These are phyloP conservation scores for Dryocosmus kuriphilus DNA, from an alignment of 2,888 invertebrate genomes.

Conservation along the genomic window DNA sequence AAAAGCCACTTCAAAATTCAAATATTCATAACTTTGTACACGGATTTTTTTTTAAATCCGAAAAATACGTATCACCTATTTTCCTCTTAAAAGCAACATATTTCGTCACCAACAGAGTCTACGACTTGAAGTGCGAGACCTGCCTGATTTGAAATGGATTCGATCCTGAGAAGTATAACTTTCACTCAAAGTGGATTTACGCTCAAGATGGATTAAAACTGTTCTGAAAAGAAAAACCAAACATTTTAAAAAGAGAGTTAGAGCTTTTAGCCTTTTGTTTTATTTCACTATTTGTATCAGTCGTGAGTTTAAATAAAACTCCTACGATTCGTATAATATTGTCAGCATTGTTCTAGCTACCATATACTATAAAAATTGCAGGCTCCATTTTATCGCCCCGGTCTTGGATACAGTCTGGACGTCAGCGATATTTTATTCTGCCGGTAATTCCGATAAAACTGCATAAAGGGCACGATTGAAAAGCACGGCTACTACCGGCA, in stretches of 20 bases:
- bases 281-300: background rate
- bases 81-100: too few relatives aligned
- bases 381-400: background rate
- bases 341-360: constrained; percentile 29
- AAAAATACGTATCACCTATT: too few relatives aligned
- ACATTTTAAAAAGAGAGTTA: background rate
- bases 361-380: constrained; percentile 15
- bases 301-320: background rate
- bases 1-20: too few relatives aligned
- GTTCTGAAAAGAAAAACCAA: background rate
- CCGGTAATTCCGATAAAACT: constrained; percentile 25
- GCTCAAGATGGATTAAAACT: background rate
- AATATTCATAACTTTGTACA: too few relatives aligned
- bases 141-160: too few relatives aligned
- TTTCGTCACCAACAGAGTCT: too few relatives aligned
- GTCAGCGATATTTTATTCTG: constrained; percentile 28
- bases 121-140: too few relatives aligned
- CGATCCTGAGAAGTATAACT: background rate
- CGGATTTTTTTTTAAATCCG: too few relatives aligned
- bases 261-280: background rate
- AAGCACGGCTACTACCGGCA: constrained; percentile 13
- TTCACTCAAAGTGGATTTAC: background rate
- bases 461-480: constrained; percentile 23
- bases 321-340: background rate
- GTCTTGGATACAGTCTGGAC: constrained; percentile 23